Base-by-base conservation (phyloP, 2,113 vertebrate species). In the Pteruthius melanotis region DNA sequence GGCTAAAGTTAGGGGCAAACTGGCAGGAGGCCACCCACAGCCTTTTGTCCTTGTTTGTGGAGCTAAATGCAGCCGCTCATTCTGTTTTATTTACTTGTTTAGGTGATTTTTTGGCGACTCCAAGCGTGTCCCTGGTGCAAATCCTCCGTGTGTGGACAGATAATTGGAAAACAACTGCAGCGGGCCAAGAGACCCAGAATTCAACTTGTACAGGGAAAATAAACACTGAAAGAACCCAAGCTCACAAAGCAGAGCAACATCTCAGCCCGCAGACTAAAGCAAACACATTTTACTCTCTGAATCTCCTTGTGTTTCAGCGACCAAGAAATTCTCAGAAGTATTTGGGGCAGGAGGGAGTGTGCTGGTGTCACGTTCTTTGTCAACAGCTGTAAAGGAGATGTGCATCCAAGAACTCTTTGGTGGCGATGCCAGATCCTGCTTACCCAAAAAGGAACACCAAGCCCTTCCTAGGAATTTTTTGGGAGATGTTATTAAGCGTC, bases 341-440 rank as follows among this genome's bases (percentile, higher is more conserved):
- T 92, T 83, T 22, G 10, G 19, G 65, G 89, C 39, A 24, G 74
- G 57, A 95, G 88, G 94, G 95, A 97, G 97, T 98, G 95, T 82
- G 88, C 83, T 93, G 93, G 87, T 92, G 92, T 95, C 94, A 83
- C 81, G 59, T 98, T 96, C 93, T 96, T 93, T 64, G 90, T 90
- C 96, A 97, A 94, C 97, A 97, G 97, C 97, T 98, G 97, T 96
- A 95, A 78, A 94, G 28, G 45, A 45, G 89, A 96, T 83, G 75
- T 45, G 85, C 60, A 76, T 26, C 95, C 96, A 95, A 27, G 68
- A 64, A 40, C 86, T 70, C 87, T 60, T 56, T 66, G 72, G 82
- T 69, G 90, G 50, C 7, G 18, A 79, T 83, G 91, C 96, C 94
- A 95, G 83, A 94, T 91, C 91, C 27, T 28, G 22, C 78, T 77